Evolutionary conservation across 2,888 invertebrate genomes (phyloP).

Genomic region (Drosophila falleni): DNA sequence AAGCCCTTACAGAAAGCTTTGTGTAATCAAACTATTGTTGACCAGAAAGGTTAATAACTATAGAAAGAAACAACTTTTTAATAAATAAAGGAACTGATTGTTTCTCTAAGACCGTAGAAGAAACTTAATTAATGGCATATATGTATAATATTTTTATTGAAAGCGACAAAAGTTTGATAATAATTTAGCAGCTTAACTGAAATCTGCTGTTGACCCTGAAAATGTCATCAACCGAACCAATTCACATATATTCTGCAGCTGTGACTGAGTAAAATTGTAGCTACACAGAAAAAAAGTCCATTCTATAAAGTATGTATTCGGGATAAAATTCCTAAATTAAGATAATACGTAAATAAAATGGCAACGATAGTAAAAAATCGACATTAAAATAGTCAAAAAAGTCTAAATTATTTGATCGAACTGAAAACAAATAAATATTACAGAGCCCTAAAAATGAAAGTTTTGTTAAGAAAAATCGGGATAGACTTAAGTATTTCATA

Average conservation of each 20-base stretch:
- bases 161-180: background rate
- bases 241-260: slow-evolving; percentile 15
- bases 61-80: background rate
- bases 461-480: no score
- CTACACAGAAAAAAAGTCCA: no score
- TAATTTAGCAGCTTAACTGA: slow-evolving; percentile 4
- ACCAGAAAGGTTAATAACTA: slow-evolving; percentile 2
- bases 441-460: no score
- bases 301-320: no score
- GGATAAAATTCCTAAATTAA: no score
- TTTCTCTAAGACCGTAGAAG: background rate
- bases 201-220: slow-evolving; percentile 1
- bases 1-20: slow-evolving; percentile 17
- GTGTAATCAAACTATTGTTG: background rate
- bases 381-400: no score
- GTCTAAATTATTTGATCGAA: no score
- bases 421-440: no score
- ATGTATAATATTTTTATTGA: slow-evolving; percentile 11
- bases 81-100: background rate
- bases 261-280: background rate
- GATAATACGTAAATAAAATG: no score
- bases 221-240: slow-evolving; percentile 5
- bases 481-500: no score
- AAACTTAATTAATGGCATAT: slow-evolving; percentile 15
- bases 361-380: no score